These are phyloP conservation scores for Meloidogyne chitwoodi DNA, from an alignment of 1,140 invertebrate species.

Conservation along the genomic window DNA sequence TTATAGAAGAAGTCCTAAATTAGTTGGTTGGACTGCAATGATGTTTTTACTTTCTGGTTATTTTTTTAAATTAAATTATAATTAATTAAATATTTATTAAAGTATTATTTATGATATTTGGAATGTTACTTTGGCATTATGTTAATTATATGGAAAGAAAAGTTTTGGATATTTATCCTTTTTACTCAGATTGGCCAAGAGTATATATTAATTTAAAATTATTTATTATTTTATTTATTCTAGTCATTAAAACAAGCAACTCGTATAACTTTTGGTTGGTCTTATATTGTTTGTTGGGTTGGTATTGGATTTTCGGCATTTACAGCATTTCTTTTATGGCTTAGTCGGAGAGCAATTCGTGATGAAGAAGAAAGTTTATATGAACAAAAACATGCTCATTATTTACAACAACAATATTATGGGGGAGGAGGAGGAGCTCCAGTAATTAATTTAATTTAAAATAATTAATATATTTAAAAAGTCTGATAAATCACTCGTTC, in stretches of 20 bases:
- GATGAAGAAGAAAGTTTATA: constrained; percentile 32
- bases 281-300: constrained; percentile 37
- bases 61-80: neutral
- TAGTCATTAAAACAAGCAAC: constrained; percentile 34
- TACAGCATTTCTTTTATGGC: constrained; percentile 35
- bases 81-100: constrained; percentile 4
- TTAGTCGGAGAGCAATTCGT: constrained; percentile 32
- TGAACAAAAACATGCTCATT: constrained; percentile 39
- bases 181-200: constrained; percentile 40
- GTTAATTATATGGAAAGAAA: constrained; percentile 37
- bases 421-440: neutral
- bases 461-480: neutral
- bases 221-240: constrained; percentile 9
- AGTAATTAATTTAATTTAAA: neutral
- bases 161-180: constrained; percentile 33
- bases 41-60: constrained; percentile 37
- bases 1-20: constrained; percentile 28
- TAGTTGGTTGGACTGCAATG: constrained; percentile 38
- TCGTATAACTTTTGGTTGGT: constrained; percentile 35
- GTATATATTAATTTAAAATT: constrained; percentile 13
- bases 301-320: constrained; percentile 35
- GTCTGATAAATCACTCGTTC: constrained; percentile 37
- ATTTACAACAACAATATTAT: constrained; percentile 30
- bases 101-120: constrained; percentile 32
- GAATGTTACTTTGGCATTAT: constrained; percentile 42